A percentile compares a stretch with the other conserved stretches of the same genome.
phyloP scores from a whole-genome alignment of 1,140 invertebrate genomes.

The Bradysia coprophila region DNA sequence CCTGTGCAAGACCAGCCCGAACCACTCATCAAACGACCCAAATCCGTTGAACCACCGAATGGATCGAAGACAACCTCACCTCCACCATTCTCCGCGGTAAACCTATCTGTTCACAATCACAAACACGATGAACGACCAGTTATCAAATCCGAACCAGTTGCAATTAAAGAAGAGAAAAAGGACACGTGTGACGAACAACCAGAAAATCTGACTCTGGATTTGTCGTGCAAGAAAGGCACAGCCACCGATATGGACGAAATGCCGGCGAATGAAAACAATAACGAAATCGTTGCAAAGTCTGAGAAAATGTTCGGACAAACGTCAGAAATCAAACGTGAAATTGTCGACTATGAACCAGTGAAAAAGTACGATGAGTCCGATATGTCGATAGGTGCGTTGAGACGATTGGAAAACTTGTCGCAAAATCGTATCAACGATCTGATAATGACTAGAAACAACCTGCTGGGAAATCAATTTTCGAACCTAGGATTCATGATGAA shows the following conservation, averaged over 20 bases:
- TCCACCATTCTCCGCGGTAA: no score
- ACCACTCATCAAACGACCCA: slow-evolving; percentile 21
- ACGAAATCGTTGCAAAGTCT: background rate
- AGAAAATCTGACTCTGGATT: slow-evolving; percentile 4
- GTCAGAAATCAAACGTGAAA: background rate
- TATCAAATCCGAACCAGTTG: slow-evolving; percentile 3
- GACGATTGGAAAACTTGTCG: background rate
- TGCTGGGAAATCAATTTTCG: slow-evolving; percentile 1
- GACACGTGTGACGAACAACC: slow-evolving; percentile 1
- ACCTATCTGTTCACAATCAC: no score
- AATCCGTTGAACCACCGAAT: slow-evolving; percentile 7
- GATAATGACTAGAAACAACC: background rate
- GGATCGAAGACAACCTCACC: background rate
- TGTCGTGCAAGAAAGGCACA: slow-evolving; percentile 3
- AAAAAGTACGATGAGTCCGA: background rate
- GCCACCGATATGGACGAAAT: background rate
- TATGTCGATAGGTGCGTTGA: background rate
- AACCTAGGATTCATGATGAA: slow-evolving; percentile 20
- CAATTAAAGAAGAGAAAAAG: background rate
- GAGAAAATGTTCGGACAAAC: background rate
- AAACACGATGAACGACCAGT: background rate
- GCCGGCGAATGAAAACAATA: background rate
- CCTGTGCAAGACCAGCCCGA: slow-evolving; percentile 21
- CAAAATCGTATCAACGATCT: slow-evolving; percentile 2
- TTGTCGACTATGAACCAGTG: no score